Base-by-base conservation (phyloP, 2,888 invertebrate species). In the Trichopoda pennipes region DNA sequence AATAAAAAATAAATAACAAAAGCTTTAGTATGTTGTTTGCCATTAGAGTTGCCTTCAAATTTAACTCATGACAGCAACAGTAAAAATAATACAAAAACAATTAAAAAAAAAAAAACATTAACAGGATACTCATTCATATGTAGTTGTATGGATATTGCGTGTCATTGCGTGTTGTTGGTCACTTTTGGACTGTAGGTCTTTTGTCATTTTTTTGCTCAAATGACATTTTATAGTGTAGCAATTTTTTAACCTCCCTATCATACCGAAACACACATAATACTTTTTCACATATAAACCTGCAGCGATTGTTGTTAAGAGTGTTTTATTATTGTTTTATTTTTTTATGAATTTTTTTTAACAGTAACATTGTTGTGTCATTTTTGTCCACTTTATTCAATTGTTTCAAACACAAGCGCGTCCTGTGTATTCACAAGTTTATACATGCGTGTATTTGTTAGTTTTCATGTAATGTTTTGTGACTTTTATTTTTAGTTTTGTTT, bases 1-100 rank as follows among this genome's bases (percentile, higher is more conserved):
- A 1, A 9, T 9, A 49, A 44, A 14, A 44, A 49, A 49, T n/a
- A 47, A 47, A 49, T 14, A 69, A 51, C 21, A 51, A 44, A 64
- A 51, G 47, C 80, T 60, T 44, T 64, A 70, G 49, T 60, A 53
- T 85, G 84, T 85, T 86, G 84, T 85, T 85, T 85, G 81, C 85
- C 85, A 85, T 86, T 84, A 86, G 81, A 84, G 84, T 85, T 84
- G 84, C 85, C 80, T 80, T 80, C 70, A 79, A 79, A 83, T 76
- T 80, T 76, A 80, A 83, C 82, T 76, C 72, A 51, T 76, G 80
- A 79, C 63, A 75, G 75, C 78, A 68, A 69, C 51, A 70, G 44
- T 17, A 38, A 68, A 61, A 76, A 61, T 35, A 72, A 44, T 58
- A 35, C 17, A 58, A 47, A 47, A 38, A 63, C 21, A 61, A 19